Evolutionary conservation across 2,797 vertebrate genomes (phyloP).

Genomic region (Garrulus glandarius): DNA sequence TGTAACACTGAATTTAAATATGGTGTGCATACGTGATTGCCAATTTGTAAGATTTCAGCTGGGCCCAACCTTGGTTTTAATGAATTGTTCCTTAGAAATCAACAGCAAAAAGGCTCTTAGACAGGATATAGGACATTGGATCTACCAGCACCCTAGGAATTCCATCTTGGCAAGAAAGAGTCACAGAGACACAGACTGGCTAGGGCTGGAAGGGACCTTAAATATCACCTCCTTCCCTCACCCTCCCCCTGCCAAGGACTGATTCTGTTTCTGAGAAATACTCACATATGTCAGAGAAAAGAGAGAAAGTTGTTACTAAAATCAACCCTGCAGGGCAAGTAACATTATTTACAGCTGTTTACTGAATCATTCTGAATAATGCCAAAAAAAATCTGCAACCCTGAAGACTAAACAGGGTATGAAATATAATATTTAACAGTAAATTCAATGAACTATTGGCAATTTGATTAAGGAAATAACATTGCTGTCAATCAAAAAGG

Average conservation of each 20-base stretch:
- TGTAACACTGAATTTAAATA: not conserved
- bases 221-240: not conserved
- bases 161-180: not conserved
- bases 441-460: not conserved
- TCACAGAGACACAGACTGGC: not conserved
- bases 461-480: slow-evolving; percentile 1
- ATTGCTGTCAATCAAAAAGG: not conserved
- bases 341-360: slow-evolving; percentile 21
- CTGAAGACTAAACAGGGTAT: not conserved
- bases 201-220: not conserved
- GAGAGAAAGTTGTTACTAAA: not conserved
- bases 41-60: not conserved
- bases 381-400: not conserved
- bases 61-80: not conserved
- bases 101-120: not conserved
- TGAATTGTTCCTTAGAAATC: not conserved
- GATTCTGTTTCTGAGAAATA: slow-evolving; percentile 20
- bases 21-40: not conserved
- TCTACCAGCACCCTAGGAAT: not conserved
- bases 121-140: not conserved
- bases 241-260: not conserved
- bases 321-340: not conserved
- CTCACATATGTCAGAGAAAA: not conserved
- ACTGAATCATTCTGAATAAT: not conserved
- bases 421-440: slow-evolving; percentile 23